A percentile compares a stretch with the other conserved stretches of the same genome.
Conservation (phyloP, 1,140 invertebrate species). For the Neodiprion virginianus region DNA sequence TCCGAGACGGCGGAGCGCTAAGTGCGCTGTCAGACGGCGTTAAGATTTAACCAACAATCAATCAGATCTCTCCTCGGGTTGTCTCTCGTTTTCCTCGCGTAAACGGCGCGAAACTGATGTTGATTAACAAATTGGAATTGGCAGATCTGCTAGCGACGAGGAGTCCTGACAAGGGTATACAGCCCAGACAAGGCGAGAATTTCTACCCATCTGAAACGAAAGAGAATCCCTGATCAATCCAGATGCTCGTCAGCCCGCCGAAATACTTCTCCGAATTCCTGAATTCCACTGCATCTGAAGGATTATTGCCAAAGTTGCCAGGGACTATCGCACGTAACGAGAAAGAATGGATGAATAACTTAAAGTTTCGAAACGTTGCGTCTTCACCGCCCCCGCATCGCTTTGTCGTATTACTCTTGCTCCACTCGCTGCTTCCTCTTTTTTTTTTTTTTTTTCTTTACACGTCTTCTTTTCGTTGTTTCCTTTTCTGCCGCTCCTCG, state of each 20-base stretch:
- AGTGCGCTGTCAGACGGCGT: not conserved
- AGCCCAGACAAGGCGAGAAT: no score
- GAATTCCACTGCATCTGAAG: no score
- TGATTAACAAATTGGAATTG: conserved; percentile 6
- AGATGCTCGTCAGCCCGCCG: no score
- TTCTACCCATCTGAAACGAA: no score
- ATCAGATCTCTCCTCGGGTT: not conserved
- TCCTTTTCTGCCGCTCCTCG: not conserved
- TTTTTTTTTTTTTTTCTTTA: not conserved
- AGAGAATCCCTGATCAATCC: no score
- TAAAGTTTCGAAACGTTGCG: no score
- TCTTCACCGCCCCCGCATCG: no score
- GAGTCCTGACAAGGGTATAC: not conserved
- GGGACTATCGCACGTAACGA: no score
- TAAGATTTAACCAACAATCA: conserved; percentile 1
- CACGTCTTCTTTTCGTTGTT: not conserved
- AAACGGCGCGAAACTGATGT: not conserved
- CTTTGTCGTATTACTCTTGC: no score
- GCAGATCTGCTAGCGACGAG: not conserved
- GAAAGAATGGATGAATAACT: no score
- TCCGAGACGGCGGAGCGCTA: not conserved
- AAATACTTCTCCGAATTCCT: no score
- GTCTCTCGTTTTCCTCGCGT: not conserved
- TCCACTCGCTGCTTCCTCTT: not conserved
- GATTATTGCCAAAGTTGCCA: no score